Base-by-base conservation (phyloP, 2,113 vertebrate genomes). In the Hemicordylus capensis region DNA sequence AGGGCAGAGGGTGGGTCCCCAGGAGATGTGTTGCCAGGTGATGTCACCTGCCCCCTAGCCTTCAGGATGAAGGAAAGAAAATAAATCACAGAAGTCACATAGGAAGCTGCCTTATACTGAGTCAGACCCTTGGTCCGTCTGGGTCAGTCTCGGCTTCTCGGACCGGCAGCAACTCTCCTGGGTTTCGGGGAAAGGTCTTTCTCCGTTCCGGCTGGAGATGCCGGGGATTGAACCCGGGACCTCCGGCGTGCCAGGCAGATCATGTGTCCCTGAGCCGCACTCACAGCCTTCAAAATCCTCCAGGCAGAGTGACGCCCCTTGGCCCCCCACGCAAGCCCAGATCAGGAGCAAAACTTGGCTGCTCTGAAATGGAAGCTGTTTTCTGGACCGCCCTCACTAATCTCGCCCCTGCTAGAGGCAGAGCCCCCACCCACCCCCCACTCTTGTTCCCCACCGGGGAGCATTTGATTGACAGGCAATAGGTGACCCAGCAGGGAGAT, bases 401-500 rank as follows among this genome's bases (percentile, higher is more conserved):
- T 7, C 6, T 28, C 28, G 26, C 34, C 54, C 4, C 39, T 78
- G 28, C 22, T 44, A 28, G 61, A 56, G 64, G 56, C 54, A 37
- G 54, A 28, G 26, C 10, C 3, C 11, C 44, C 2, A 20, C 20
- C 22, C 73, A 2, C 46, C 51, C 28, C 28, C 58, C 72, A 24
- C 69, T 20, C 22, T 34, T 11, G 19, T 24, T 56, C 76, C 80
- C 81, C 6, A 1, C 22, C 31, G 31, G 85, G 83, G 85, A 56
- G 86, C 0, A 0, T 69, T 34, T 94, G 94, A 95, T 7, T 86
- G 94, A 89, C 93, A 87, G 69, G 86, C 44, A 1, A 63, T 90
- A 83, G 94, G 92, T 94, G 93, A 94, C 93, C 93, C 81, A 84
- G n/a, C 85, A 84, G 86, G 24, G 89, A 90, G 93, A 94, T 94